A percentile compares a stretch with the other conserved stretches of the same genome.
phyloP scores from a whole-genome alignment of 2,797 vertebrate genomes.

The Anas georgica region DNA sequence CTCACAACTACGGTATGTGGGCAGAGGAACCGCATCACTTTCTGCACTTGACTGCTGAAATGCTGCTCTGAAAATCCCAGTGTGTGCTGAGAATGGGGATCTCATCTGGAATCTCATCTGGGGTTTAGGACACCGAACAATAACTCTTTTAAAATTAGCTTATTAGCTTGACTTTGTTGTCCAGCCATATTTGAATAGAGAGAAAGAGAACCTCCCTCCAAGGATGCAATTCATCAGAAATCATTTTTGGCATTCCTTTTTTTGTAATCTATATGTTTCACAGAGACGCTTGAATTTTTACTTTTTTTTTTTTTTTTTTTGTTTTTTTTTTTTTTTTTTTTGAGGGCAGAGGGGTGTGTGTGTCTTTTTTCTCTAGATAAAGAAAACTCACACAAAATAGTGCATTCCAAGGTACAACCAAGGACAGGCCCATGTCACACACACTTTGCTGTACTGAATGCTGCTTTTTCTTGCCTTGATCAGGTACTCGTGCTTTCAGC shows the following conservation, averaged over 20 bases:
- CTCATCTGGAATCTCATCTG: not conserved
- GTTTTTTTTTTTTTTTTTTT: not conserved
- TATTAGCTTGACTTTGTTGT: not conserved
- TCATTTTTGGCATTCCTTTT: not conserved
- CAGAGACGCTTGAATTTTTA: not conserved
- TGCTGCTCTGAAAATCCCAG: not conserved
- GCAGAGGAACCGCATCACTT: not conserved
- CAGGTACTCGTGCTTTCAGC: accelerated
- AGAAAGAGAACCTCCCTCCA: accelerated
- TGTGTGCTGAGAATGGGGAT: not conserved
- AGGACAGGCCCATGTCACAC: not conserved
- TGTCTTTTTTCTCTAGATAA: not conserved
- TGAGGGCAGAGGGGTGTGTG: not conserved
- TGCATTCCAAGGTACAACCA: not conserved
- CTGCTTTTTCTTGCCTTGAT: not conserved
- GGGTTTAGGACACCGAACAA: not conserved
- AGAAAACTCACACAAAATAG: accelerated
- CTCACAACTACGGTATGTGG: not conserved
- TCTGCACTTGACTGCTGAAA: not conserved
- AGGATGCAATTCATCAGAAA: not conserved
- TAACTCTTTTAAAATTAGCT: not conserved
- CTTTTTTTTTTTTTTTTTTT: not conserved
- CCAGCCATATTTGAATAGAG: not conserved
- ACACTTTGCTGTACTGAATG: not conserved
- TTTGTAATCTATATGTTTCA: not conserved